Base-by-base conservation (phyloP, 2,888 invertebrate genomes). In the Cartodere bifasciata region DNA sequence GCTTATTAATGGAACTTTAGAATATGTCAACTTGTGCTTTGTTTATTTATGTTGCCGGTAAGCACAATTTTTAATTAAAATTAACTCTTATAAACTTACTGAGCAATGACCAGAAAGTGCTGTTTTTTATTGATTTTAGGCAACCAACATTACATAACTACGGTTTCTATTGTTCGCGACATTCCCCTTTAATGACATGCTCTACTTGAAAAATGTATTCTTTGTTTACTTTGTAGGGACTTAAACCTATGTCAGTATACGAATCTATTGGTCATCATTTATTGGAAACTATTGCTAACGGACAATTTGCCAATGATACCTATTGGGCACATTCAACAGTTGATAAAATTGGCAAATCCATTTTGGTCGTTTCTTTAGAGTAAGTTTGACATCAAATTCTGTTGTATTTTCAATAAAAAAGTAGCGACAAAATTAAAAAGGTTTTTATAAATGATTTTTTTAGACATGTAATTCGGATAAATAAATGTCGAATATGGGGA, bases 381-480 rank as follows among this genome's bases (percentile, higher is more conserved):
- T 77, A 59, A 64, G 66, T 61, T 37, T 31, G 10, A 29, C 7
- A 13, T 9, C 11, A 23, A 7, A 23, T 23, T 22, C 15, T 13
- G 20, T 16, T 14, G 22, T 13, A 16, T 29, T 32, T 28, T 31
- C 13, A 12, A 26, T 24, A 16, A 12, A 16, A 16, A 13, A 17
- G 23, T 16, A 4, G 12, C 20, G 2, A 9, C 17, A 13, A 26
- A 15, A 26, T 14, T 6, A 23, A 23, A 6, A 10, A 21, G 7
- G 13, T 10, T 3, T 12, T 5, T 14, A 15, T 4, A n/a, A 14
- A 12, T 37, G 38, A 16, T 38, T 34, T 12, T 50, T 62, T 13
- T 55, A 85, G 85, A 44, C 77, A 80, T 52, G 65, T 85, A 32
- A 71, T 81, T 52, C 63, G 80, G 50, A 66, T 82, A 35, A 76